Percentiles rank a stretch among this genome's conserved stretches.
Evolutionary conservation across 2,113 vertebrate species (phyloP).

Genomic region (Tiliqua scincoides): DNA sequence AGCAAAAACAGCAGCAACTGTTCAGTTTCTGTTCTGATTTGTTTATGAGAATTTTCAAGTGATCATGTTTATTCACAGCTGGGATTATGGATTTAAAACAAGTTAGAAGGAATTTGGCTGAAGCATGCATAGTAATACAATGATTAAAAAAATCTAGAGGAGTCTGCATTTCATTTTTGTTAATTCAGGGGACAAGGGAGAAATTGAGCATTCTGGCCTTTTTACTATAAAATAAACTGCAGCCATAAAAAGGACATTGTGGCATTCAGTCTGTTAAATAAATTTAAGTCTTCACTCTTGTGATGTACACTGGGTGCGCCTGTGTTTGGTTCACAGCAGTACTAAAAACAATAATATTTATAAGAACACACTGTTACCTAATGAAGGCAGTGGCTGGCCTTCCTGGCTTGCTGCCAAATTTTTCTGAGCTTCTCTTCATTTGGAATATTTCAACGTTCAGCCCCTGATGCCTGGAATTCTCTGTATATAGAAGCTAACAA

Average conservation of each 20-base stretch:
- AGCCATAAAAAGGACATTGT: neutral
- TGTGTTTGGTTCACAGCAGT: neutral
- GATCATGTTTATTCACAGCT: neutral
- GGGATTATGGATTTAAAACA: neutral
- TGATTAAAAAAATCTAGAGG: neutral
- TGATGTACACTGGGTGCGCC: neutral
- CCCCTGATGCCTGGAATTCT: neutral
- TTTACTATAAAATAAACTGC: neutral
- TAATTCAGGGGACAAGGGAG: neutral
- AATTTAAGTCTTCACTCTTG: neutral
- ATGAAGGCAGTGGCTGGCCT: neutral
- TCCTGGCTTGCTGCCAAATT: neutral
- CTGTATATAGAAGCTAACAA: neutral
- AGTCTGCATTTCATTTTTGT: neutral
- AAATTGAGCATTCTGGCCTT: neutral
- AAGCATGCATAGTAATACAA: neutral
- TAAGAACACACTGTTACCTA: neutral
- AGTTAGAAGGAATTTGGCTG: neutral
- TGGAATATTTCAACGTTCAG: neutral
- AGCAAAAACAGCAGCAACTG: neutral
- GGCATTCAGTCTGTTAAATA: too few species aligned
- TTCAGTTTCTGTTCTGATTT: neutral
- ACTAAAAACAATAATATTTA: constrained; percentile 11
- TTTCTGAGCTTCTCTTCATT: neutral
- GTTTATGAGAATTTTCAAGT: neutral